A percentile compares a stretch with the other conserved stretches of the same genome.
These are phyloP conservation scores for Macrosteles quadrilineatus DNA, from an alignment of 1,140 invertebrate species.

Conservation along the genomic window DNA sequence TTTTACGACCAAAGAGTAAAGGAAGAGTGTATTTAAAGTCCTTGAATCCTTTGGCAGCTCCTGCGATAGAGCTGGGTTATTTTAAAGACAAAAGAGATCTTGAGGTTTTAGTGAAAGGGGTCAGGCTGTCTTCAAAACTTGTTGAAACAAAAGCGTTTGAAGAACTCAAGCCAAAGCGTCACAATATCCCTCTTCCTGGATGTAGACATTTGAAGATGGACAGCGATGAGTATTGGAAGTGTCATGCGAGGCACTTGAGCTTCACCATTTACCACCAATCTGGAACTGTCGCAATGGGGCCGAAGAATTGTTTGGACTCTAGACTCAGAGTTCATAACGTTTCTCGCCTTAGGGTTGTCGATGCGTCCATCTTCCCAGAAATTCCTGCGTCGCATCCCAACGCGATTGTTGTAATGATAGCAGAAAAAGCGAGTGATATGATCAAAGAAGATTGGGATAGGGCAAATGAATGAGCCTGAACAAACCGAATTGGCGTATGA, in stretches of 20 bases:
- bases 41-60: constrained; percentile 67
- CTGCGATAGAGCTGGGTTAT: constrained; percentile 80
- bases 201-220: constrained; percentile 60
- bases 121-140: constrained; percentile 43
- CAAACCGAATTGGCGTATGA: too few species aligned
- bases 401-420: constrained; percentile 68
- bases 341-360: constrained; percentile 61
- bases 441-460: constrained; percentile 53
- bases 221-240: constrained; percentile 71
- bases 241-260: constrained; percentile 56
- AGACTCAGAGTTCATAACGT: constrained; percentile 62
- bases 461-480: constrained; percentile 8
- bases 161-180: constrained; percentile 57
- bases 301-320: constrained; percentile 58
- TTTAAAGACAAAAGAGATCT: constrained; percentile 57
- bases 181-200: constrained; percentile 60
- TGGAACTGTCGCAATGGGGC: constrained; percentile 66
- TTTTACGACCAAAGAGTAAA: constrained; percentile 59
- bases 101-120: constrained; percentile 46
- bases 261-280: constrained; percentile 58
- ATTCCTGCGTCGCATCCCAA: constrained; percentile 64
- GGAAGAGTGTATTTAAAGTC: constrained; percentile 60
- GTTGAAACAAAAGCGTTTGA: constrained; percentile 45
- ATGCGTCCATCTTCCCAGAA: constrained; percentile 65
- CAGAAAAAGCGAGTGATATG: constrained; percentile 65